A percentile compares a stretch with the other conserved stretches of the same genome.
Evolutionary conservation across 1,140 invertebrate species (phyloP).

Genomic region (Cardiocondyla obscurior): DNA sequence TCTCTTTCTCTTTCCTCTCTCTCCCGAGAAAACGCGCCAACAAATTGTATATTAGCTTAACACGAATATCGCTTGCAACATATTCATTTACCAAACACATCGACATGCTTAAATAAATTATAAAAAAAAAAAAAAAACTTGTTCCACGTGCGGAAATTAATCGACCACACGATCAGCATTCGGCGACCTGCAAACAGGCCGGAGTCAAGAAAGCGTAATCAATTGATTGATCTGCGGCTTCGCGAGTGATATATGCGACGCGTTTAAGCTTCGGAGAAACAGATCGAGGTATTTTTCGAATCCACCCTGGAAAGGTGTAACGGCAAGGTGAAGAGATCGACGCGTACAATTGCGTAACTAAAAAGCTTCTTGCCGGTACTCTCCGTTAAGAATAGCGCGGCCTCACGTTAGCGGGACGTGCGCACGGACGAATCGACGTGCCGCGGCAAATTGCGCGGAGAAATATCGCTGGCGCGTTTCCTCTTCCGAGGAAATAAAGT

Average conservation of each 20-base stretch:
- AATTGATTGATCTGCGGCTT: slow-evolving; percentile 14
- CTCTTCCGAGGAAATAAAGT: slow-evolving; percentile 8
- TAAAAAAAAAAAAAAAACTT: too few relatives aligned
- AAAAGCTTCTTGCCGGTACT: background rate
- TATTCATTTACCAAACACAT: background rate
- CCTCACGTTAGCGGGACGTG: background rate
- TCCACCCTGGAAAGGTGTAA: background rate
- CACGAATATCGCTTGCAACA: background rate
- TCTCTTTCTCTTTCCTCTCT: background rate
- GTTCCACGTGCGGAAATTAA: slow-evolving; percentile 16
- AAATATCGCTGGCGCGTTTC: slow-evolving; percentile 40
- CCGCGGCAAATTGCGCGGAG: background rate
- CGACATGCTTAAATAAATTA: too few relatives aligned
- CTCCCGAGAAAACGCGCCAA: background rate
- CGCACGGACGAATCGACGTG: background rate
- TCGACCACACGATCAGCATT: slow-evolving; percentile 5
- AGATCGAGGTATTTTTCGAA: background rate
- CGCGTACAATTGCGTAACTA: background rate
- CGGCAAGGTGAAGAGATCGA: background rate
- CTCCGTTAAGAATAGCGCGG: background rate
- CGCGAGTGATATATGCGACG: slow-evolving; percentile 19
- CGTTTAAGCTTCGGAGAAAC: background rate
- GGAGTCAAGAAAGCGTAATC: slow-evolving; percentile 27
- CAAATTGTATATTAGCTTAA: slow-evolving; percentile 12
- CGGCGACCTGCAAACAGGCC: background rate